These are phyloP conservation scores for Contarinia nasturtii DNA, from an alignment of 1,140 invertebrate genomes.

Conservation along the genomic window DNA sequence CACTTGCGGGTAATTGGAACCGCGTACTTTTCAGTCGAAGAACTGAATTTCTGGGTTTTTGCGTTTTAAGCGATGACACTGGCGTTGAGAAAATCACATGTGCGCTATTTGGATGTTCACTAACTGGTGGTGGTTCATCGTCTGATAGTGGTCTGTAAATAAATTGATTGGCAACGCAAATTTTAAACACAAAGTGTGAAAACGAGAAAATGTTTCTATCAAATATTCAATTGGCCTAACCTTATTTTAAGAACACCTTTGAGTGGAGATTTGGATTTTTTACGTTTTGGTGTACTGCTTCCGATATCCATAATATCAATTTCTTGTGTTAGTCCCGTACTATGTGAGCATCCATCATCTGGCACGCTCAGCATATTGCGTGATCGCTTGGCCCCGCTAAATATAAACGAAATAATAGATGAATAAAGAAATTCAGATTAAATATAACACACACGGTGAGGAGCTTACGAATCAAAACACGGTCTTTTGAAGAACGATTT, in stretches of 20 bases:
- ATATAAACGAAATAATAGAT: too few relatives aligned
- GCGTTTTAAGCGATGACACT: conserved; percentile 38
- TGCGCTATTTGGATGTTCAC: conserved; percentile 10
- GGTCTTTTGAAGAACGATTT: too few relatives aligned
- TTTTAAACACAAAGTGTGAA: too few relatives aligned
- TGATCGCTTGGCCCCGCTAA: too few relatives aligned
- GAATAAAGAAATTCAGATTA: too few relatives aligned
- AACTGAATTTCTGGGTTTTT: conserved; percentile 19
- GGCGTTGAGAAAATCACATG: conserved; percentile 59
- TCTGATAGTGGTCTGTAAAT: conserved; percentile 13
- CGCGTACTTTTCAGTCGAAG: conserved; percentile 25
- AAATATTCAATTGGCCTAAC: too few relatives aligned
- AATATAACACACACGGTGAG: too few relatives aligned
- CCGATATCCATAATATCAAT: conserved; percentile 36
- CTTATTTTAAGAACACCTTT: conserved; percentile 33
- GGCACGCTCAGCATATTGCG: too few relatives aligned
- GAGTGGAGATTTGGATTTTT: conserved; percentile 30
- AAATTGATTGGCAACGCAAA: too few relatives aligned
- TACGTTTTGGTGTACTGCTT: conserved; percentile 22
- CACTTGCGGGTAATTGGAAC: conserved; percentile 19
- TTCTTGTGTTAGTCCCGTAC: conserved; percentile 46
- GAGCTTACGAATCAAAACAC: too few relatives aligned
- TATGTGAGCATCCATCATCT: conserved; percentile 4
- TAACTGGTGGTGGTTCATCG: conserved; percentile 14
- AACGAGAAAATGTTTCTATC: not conserved